These are phyloP conservation scores for Philereme transversata DNA, from an alignment of 2,888 invertebrate genomes.

Conservation along the genomic window DNA sequence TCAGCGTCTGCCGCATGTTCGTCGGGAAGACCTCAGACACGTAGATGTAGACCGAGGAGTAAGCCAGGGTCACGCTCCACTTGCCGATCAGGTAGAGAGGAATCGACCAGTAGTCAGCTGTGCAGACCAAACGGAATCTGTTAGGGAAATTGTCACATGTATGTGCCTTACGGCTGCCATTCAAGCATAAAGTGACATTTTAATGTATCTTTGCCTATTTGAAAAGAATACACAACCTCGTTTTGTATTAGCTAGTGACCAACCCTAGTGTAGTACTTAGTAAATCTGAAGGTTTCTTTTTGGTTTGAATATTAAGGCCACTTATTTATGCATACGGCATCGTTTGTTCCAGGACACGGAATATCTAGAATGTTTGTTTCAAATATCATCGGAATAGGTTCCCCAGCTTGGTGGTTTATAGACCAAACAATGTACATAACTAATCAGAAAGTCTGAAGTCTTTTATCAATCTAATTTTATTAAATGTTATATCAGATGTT, in stretches of 20 bases:
- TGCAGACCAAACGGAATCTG: conserved; percentile 42
- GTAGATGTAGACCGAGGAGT: conserved; percentile 87
- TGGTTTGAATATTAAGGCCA: too few species aligned
- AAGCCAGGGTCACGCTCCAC: conserved; percentile 87
- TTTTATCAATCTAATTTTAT: not conserved
- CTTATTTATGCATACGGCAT: too few species aligned
- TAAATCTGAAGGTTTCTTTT: too few species aligned
- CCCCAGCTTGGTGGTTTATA: too few species aligned
- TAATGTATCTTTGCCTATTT: not conserved
- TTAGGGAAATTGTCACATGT: conserved; percentile 33
- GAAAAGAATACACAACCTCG: too few species aligned
- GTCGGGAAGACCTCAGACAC: conserved; percentile 89
- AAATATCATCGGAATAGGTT: too few species aligned
- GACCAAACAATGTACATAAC: too few species aligned
- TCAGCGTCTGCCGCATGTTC: conserved; percentile 86
- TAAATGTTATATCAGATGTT: not conserved
- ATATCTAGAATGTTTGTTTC: too few species aligned
- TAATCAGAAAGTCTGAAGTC: too few species aligned
- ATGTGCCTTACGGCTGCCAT: conserved; percentile 28
- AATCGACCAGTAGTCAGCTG: conserved; percentile 82
- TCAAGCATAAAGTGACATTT: conserved; percentile 1
- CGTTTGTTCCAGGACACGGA: too few species aligned
- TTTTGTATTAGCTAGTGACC: too few species aligned
- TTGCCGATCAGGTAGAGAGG: conserved; percentile 86
- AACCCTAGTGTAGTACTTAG: too few species aligned